Conservation (phyloP, 2,797 vertebrate genomes). For the Sebastes umbrosus region DNA sequence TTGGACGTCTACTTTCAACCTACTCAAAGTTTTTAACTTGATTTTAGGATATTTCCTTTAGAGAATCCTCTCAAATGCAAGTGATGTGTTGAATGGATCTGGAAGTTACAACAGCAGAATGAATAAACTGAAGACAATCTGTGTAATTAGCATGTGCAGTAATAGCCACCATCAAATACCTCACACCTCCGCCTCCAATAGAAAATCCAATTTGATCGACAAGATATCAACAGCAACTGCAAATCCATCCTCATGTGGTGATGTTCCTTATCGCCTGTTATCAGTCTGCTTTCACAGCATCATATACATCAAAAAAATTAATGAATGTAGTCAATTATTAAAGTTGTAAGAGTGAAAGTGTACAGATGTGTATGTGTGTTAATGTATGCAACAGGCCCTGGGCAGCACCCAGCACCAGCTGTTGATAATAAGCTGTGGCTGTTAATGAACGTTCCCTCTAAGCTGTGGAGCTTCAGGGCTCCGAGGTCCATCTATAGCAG, state of each 20-base stretch:
- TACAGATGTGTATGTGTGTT: slow-evolving; percentile 13
- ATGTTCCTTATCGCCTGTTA: not conserved
- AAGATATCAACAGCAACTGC: not conserved
- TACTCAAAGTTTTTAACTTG: not conserved
- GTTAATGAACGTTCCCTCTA: slow-evolving; percentile 52
- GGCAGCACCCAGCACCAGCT: slow-evolving; percentile 56
- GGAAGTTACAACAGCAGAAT: not conserved
- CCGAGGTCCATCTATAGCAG: slow-evolving; percentile 23
- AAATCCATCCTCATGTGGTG: not conserved
- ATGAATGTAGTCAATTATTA: slow-evolving; percentile 6
- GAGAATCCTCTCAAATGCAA: not conserved
- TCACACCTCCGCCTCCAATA: not conserved
- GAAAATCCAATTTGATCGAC: not conserved
- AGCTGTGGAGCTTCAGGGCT: slow-evolving; percentile 48
- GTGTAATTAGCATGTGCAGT: not conserved
- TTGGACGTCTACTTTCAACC: not conserved
- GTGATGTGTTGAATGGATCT: not conserved
- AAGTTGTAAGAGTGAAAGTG: slow-evolving; percentile 6
- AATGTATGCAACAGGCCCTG: slow-evolving; percentile 46
- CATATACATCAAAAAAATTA: not conserved
- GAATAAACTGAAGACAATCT: not conserved
- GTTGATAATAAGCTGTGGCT: slow-evolving; percentile 60
- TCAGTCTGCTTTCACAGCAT: not conserved
- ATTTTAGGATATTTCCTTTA: not conserved
- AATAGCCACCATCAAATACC: not conserved